Evolutionary conservation across 2,113 vertebrate species (phyloP).

Genomic region (Typhlomys cinereus): DNA sequence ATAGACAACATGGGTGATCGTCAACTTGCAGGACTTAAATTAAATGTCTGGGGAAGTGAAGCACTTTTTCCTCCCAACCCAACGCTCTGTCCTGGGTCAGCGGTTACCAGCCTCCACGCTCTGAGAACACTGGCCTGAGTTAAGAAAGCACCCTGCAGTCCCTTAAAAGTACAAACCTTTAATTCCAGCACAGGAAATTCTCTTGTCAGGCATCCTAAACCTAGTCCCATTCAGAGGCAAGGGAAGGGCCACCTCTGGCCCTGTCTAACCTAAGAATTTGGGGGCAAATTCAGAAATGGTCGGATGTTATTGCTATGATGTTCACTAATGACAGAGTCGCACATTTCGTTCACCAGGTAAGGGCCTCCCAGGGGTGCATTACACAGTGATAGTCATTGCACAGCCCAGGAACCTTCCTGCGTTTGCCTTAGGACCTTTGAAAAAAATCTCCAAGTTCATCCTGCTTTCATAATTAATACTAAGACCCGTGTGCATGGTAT

Average conservation of each 20-base stretch:
- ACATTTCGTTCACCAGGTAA: background rate
- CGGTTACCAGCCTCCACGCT: background rate
- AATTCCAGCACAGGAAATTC: background rate
- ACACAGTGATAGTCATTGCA: background rate
- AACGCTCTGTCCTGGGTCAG: background rate
- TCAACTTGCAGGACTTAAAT: conserved; percentile 56
- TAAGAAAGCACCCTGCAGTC: background rate
- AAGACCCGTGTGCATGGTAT: too few relatives aligned
- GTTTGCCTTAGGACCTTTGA: background rate
- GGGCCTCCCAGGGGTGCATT: background rate
- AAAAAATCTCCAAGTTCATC: background rate
- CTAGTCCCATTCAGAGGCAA: background rate
- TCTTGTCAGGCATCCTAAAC: background rate
- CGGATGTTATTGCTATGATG: background rate
- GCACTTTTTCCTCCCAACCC: conserved; percentile 39
- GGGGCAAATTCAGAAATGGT: background rate
- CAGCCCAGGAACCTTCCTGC: background rate
- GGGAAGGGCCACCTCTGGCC: background rate
- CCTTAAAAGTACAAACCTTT: background rate
- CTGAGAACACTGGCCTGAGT: background rate
- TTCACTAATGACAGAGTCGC: background rate
- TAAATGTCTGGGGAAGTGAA: conserved; percentile 56
- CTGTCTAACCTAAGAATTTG: background rate
- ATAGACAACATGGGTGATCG: background rate
- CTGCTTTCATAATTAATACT: background rate